Evolutionary conservation across 2,888 invertebrate genomes (phyloP).

Genomic region (Priocnemis perturbator): DNA sequence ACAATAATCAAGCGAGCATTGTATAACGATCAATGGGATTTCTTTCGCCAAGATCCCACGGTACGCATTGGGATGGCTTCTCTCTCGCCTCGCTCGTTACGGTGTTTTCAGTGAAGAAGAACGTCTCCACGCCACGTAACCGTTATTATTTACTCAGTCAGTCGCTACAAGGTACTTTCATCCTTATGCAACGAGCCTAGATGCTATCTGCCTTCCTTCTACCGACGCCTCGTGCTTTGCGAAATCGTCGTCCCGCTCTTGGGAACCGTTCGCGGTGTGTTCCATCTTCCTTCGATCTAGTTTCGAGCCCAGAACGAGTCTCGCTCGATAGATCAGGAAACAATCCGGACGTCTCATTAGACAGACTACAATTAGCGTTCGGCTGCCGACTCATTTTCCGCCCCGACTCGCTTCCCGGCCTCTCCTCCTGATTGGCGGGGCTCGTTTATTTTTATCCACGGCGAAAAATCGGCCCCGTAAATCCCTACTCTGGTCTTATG

Average conservation of each 20-base stretch:
- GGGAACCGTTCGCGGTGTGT: constrained; percentile 34
- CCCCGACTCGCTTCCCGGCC: too few species aligned
- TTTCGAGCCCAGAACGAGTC: too few species aligned
- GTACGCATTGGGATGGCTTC: constrained; percentile 32
- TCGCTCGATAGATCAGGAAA: too few species aligned
- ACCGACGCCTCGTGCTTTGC: constrained; percentile 42
- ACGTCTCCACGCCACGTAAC: constrained; percentile 65
- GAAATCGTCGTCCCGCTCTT: constrained; percentile 49
- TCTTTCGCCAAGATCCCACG: constrained; percentile 46
- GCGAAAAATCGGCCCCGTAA: too few species aligned
- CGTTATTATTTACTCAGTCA: constrained; percentile 73
- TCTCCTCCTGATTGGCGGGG: neutral
- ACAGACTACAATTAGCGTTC: too few species aligned
- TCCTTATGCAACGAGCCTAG: constrained; percentile 70
- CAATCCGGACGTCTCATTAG: too few species aligned
- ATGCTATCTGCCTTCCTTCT: constrained; percentile 61
- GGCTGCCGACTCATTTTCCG: too few species aligned
- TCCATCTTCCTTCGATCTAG: constrained; percentile 7
- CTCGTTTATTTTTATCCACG: constrained; percentile 12
- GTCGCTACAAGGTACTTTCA: constrained; percentile 69
- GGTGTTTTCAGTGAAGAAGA: constrained; percentile 52
- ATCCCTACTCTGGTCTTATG: too few species aligned
- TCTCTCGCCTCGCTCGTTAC: constrained; percentile 42
- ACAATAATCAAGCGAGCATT: constrained; percentile 37
- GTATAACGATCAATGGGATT: constrained; percentile 49